Percentiles rank a stretch among this genome's conserved stretches.
Evolutionary conservation across 2,888 invertebrate species (phyloP).

Genomic region (Perdita meconis): DNA sequence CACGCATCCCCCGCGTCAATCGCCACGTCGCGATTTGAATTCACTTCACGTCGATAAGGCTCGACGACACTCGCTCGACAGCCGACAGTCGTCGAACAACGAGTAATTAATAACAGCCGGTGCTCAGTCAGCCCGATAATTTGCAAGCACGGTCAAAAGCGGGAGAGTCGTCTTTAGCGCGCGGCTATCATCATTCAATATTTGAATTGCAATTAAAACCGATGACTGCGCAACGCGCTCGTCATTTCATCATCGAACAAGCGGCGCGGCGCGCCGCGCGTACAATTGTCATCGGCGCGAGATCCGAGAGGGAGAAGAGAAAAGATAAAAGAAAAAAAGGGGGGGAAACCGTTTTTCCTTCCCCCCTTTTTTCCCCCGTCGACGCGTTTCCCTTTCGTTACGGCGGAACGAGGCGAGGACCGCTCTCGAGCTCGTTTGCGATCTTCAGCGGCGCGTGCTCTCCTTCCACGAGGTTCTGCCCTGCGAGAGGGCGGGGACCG

Average conservation of each 20-base stretch:
- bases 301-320: not conserved
- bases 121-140: slow-evolving; percentile 6
- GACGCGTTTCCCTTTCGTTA: not conserved
- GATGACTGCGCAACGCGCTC: slow-evolving; percentile 34
- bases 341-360: not conserved
- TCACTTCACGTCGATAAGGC: not conserved
- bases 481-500: no score
- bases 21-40: no score
- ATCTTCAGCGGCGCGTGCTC: slow-evolving; percentile 4
- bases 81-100: slow-evolving; percentile 34
- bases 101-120: slow-evolving; percentile 33
- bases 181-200: slow-evolving; percentile 40
- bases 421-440: not conserved
- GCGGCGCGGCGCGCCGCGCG: not conserved
- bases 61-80: not conserved
- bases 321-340: not conserved
- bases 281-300: no score
- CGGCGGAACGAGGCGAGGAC: not conserved
- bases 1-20: no score
- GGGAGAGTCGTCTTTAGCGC: slow-evolving; percentile 6
- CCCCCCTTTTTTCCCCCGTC: not conserved
- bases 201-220: slow-evolving; percentile 57
- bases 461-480: not conserved
- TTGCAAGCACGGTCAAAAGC: slow-evolving; percentile 19
- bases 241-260: slow-evolving; percentile 33